Percentiles rank a stretch among this genome's conserved stretches.
These are phyloP conservation scores for Silurus meridionalis DNA, from an alignment of 2,113 vertebrate genomes.

Conservation along the genomic window DNA sequence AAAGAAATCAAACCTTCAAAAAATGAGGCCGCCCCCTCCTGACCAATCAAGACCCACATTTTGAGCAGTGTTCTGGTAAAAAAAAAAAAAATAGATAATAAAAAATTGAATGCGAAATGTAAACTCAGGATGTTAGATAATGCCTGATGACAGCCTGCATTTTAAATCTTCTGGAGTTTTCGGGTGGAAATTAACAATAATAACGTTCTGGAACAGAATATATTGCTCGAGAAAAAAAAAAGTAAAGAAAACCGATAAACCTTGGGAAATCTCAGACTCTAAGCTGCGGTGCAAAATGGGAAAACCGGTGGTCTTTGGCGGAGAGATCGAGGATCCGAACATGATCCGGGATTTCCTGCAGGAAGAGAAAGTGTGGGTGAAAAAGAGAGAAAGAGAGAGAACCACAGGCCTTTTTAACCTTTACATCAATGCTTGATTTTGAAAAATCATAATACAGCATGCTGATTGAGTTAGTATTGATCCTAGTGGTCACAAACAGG, in stretches of 20 bases:
- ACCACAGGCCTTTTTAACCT: neutral
- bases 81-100: too few species aligned
- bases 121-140: neutral
- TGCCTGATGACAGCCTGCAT: neutral
- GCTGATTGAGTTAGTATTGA: neutral
- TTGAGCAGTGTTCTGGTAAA: too few species aligned
- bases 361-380: slow-evolving; percentile 32
- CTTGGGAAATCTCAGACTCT: slow-evolving; percentile 79
- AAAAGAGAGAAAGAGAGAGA: slow-evolving; percentile 20
- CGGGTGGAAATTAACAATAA: neutral
- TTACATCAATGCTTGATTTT: too few species aligned
- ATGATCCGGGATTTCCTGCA: slow-evolving; percentile 88
- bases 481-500: neutral
- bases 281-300: slow-evolving; percentile 85
- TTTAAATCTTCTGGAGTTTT: neutral
- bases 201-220: neutral
- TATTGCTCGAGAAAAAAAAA: neutral
- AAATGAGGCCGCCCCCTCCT: neutral
- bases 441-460: neutral
- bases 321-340: slow-evolving; percentile 86
- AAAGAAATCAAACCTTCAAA: neutral
- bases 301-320: slow-evolving; percentile 82
- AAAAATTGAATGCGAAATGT: neutral
- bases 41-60: neutral
- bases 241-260: neutral